A percentile compares a stretch with the other conserved stretches of the same genome.
Evolutionary conservation across 2,797 vertebrate genomes (phyloP).

Genomic region (Hephaestus fuliginosus): DNA sequence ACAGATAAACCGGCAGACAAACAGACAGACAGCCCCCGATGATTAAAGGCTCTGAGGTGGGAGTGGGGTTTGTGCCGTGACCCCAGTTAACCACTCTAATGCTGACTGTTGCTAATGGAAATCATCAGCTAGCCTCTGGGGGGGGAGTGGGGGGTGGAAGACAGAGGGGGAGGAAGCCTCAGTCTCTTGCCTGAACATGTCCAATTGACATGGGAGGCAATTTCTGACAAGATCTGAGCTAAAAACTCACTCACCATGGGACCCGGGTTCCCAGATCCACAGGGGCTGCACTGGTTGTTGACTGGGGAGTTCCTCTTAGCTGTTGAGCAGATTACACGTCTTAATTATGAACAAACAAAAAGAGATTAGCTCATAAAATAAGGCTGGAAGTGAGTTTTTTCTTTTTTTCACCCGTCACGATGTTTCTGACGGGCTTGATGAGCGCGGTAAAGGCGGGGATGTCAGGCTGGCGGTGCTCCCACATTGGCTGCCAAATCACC

Average conservation of each 20-base stretch:
- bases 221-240: slow-evolving; percentile 34
- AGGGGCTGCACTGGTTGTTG: slow-evolving; percentile 90
- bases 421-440: slow-evolving; percentile 95
- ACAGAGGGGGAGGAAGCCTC: slow-evolving; percentile 28
- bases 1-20: not conserved
- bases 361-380: not conserved
- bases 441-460: slow-evolving; percentile 94
- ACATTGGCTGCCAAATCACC: slow-evolving; percentile 99
- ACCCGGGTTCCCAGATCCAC: slow-evolving; percentile 91
- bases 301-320: slow-evolving; percentile 96
- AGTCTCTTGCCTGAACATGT: slow-evolving; percentile 37
- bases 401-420: slow-evolving; percentile 90
- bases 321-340: slow-evolving; percentile 71
- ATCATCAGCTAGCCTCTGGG: slow-evolving; percentile 56
- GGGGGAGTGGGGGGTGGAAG: slow-evolving; percentile 18
- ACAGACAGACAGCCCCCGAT: slow-evolving; percentile 31
- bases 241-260: slow-evolving; percentile 78
- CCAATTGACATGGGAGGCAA: slow-evolving; percentile 47
- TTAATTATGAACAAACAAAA: slow-evolving; percentile 41
- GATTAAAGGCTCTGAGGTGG: slow-evolving; percentile 51
- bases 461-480: slow-evolving; percentile 97
- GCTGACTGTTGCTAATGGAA: slow-evolving; percentile 69
- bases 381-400: slow-evolving; percentile 64
- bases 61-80: slow-evolving; percentile 39
- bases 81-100: slow-evolving; percentile 53